Evolutionary conservation across 2,888 invertebrate species (phyloP).

Genomic region (Chaitophorus viminalis): DNA sequence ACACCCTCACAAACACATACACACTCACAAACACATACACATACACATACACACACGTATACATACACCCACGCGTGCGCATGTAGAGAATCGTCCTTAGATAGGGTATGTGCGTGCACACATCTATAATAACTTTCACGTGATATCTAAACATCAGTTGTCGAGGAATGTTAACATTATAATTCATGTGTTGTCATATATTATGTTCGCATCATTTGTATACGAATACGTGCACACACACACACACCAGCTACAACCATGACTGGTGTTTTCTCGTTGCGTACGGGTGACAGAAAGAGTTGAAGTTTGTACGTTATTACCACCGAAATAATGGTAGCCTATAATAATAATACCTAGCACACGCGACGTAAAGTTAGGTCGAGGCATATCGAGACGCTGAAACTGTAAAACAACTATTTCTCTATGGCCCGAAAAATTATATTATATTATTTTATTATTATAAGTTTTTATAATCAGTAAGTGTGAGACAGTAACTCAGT

Average conservation of each 20-base stretch:
- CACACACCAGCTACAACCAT: not conserved
- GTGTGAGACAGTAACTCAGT: no score
- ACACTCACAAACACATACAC: no score
- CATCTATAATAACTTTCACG: no score
- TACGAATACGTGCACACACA: not conserved
- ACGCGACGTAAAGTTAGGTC: not conserved
- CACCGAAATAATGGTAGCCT: not conserved
- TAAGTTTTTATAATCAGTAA: no score
- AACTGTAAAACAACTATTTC: not conserved
- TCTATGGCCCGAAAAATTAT: not conserved
- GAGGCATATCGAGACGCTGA: not conserved
- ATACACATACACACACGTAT: no score
- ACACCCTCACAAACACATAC: no score
- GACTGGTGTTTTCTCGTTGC: not conserved
- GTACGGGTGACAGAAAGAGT: not conserved
- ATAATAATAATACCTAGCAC: no score
- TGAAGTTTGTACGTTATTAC: not conserved
- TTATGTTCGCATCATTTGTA: not conserved
- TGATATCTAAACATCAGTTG: not conserved
- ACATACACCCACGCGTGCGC: no score
- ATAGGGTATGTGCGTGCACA: no score
- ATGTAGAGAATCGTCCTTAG: no score
- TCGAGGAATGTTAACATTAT: not conserved
- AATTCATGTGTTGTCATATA: not conserved
- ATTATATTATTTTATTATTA: no score